phyloP scores from a whole-genome alignment of 2,113 vertebrate species.

The Balaenoptera acutorostrata region DNA sequence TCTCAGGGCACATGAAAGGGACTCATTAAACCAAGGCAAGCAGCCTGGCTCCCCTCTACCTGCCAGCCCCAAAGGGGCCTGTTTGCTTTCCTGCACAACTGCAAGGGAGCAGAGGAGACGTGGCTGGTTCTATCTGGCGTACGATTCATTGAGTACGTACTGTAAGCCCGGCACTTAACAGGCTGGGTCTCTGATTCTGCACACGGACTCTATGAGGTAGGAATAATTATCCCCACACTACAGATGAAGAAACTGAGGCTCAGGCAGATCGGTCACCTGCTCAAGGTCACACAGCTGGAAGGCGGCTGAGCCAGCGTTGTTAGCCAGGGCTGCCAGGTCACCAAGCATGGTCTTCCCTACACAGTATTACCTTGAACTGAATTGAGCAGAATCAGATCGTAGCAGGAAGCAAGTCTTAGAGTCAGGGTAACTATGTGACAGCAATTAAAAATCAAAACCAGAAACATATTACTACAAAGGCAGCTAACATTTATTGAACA shows the following conservation, averaged over 20 bases:
- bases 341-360: not conserved
- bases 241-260: not conserved
- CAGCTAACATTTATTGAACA: not conserved
- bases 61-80: not conserved
- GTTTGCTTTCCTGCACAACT: not conserved
- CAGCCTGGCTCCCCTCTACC: not conserved
- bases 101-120: accelerated
- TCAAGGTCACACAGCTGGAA: not conserved
- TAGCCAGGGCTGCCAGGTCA: not conserved
- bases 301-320: not conserved
- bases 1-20: not conserved
- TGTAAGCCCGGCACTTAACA: too few species aligned
- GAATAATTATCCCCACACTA: not conserved
- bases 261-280: not conserved
- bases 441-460: not conserved
- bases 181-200: not conserved
- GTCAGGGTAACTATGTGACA: not conserved
- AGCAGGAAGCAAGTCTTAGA: not conserved
- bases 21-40: not conserved
- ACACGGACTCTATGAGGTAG: not conserved
- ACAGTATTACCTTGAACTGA: not conserved
- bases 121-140: accelerated
- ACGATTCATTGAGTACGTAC: not conserved
- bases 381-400: not conserved
- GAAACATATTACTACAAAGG: not conserved